phyloP scores from a whole-genome alignment of 1,140 invertebrate genomes.

The Sweltsa coloradensis region DNA sequence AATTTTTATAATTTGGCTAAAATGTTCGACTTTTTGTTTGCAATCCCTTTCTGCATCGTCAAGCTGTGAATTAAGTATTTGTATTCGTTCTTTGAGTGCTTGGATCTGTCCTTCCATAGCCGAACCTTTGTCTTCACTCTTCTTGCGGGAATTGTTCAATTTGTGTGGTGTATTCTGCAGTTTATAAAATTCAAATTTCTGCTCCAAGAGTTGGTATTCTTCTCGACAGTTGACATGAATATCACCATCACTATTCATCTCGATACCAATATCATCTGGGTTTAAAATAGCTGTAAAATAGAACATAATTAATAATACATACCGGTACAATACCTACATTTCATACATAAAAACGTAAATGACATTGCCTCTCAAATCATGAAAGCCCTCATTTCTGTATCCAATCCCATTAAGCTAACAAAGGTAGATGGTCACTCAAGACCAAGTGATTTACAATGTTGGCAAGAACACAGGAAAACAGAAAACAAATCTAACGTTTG shows the following conservation, averaged over 20 bases:
- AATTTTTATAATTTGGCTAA: constrained; percentile 31
- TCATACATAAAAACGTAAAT: no score
- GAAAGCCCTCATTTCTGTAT: no score
- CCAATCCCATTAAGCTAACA: no score
- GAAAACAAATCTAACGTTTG: no score
- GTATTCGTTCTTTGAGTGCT: constrained; percentile 49
- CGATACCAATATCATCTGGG: no score
- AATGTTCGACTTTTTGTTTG: constrained; percentile 35
- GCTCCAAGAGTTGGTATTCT: constrained; percentile 32
- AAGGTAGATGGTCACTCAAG: no score
- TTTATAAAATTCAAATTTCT: constrained; percentile 34
- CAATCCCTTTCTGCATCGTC: constrained; percentile 40
- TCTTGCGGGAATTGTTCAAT: not conserved
- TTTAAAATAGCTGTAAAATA: not conserved
- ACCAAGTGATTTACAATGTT: no score
- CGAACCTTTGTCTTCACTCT: constrained; percentile 3
- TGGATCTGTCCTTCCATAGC: constrained; percentile 43
- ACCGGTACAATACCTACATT: no score
- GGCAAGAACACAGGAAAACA: no score
- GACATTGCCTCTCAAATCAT: no score
- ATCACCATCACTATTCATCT: no score
- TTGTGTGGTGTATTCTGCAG: constrained; percentile 5
- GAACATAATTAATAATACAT: not conserved
- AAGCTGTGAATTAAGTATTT: constrained; percentile 43
- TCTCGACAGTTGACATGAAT: constrained; percentile 32